Base-by-base conservation (phyloP, 2,888 invertebrate genomes). In the Cryptus viduatorius region DNA sequence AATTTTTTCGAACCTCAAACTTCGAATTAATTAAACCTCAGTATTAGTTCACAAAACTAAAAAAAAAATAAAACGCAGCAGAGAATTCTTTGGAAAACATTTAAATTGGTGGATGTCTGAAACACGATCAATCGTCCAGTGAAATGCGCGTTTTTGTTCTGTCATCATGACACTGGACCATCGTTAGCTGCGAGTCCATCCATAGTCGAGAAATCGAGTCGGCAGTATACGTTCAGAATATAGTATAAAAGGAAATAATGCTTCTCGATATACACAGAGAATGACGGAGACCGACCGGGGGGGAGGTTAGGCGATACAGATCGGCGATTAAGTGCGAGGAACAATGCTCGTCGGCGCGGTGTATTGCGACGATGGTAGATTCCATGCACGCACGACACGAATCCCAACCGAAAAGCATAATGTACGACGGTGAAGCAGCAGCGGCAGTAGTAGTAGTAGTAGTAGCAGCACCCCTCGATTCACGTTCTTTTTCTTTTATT, bases 341-440 rank as follows among this genome's bases (percentile, higher is more conserved):
- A 83, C 82, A 83, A 79, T 82, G 82, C 78, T 44, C 42, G 59
- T 19, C 65, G 14, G 65, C 59, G 61, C 69, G 29, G n/a, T 46
- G 73, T 50, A 68, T 59, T 50, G 68, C 68, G 37, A 73, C 42
- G 79, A 79, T 71, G 75, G 73, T 71, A 65, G 69, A 83, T 83
- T 79, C 75, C 46, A 24, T 71, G 71, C 83, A 83, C 83, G 76
- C 78, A 78, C 84, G 79, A 77, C 29, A 68, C 61, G 72, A 82
- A 82, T 85, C 67, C 75, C 65, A 79, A 84, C 82, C 79, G 84
- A 83, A 82, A 84, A 84, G 79, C 84, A 81, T 84, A 84, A 86
- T 86, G 79, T 83, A 76, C 79, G 44, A 37, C 53, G 73, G 64
- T 72, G 71, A 67, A 77, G 71, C 65, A 75, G 64, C 48, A 68